These are phyloP conservation scores for Lordiphosa andalusiaca DNA, from an alignment of 2,888 invertebrate species.

Conservation along the genomic window DNA sequence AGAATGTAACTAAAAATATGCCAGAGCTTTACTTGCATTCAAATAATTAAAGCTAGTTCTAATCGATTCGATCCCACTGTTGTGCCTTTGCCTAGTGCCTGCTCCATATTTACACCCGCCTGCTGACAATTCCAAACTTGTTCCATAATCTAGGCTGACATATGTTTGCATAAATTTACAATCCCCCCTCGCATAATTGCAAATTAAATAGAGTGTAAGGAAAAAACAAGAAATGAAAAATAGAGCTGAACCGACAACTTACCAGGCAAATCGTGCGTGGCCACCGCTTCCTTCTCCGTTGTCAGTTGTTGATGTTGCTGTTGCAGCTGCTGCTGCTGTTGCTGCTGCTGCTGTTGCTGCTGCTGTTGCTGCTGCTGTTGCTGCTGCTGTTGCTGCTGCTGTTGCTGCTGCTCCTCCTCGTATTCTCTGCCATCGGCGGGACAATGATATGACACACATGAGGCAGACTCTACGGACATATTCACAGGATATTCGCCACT, in stretches of 20 bases:
- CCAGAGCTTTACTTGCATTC: no score
- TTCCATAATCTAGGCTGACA: conserved; percentile 66
- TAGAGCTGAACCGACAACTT: conserved; percentile 41
- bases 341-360: conserved; percentile 46
- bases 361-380: conserved; percentile 45
- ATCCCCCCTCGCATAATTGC: conserved; percentile 56
- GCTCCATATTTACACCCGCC: conserved; percentile 15
- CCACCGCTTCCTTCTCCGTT: conserved; percentile 19
- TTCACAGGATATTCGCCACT: conserved; percentile 69
- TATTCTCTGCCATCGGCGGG: conserved; percentile 60
- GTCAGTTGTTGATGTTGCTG: no score
- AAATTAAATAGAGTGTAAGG: conserved; percentile 58
- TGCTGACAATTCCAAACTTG: conserved; percentile 39
- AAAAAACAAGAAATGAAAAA: conserved; percentile 38
- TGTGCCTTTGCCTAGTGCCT: conserved; percentile 15
- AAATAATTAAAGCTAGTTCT: no score
- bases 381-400: conserved; percentile 27
- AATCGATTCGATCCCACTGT: conserved; percentile 16
- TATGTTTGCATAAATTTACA: conserved; percentile 70
- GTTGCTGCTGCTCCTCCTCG: conserved; percentile 55
- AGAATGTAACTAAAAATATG: no score
- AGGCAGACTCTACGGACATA: conserved; percentile 71
- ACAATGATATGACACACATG: conserved; percentile 68
- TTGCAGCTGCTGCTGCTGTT: conserved; percentile 34
- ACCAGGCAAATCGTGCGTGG: conserved; percentile 46